A percentile compares a stretch with the other conserved stretches of the same genome.
These are phyloP conservation scores for Climacteris rufus DNA, from an alignment of 2,113 vertebrate species.

Conservation along the genomic window DNA sequence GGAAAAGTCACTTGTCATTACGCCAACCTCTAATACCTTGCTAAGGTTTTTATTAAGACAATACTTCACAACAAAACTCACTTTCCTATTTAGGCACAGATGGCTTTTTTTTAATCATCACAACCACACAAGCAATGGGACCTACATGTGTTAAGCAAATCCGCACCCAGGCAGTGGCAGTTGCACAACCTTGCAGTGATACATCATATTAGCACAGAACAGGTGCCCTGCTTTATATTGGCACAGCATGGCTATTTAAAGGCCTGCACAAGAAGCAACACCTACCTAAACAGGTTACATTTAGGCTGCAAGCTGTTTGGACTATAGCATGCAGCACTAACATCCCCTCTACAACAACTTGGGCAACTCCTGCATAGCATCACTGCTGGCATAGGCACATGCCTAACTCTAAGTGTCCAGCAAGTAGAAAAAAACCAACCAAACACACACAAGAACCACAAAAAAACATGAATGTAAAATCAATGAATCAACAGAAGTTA, in stretches of 20 bases:
- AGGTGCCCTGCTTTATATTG: rapidly evolving
- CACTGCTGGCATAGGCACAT: rapidly evolving
- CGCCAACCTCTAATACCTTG: rapidly evolving
- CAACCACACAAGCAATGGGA: background rate
- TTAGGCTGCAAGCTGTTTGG: background rate
- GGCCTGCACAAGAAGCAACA: background rate
- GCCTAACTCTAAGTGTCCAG: background rate
- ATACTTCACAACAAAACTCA: background rate
- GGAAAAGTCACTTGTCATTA: background rate
- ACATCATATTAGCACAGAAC: rapidly evolving
- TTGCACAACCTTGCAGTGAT: background rate
- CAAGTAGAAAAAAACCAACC: background rate
- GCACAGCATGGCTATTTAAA: background rate
- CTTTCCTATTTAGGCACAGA: background rate
- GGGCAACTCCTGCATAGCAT: background rate
- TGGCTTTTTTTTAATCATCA: background rate
- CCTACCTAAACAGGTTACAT: background rate
- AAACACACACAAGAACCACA: background rate
- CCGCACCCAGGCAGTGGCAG: background rate
- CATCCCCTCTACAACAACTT: background rate
- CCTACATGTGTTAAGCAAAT: rapidly evolving
- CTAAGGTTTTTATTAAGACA: background rate
- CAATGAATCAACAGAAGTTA: background rate
- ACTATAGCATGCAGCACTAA: background rate
- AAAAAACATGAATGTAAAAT: background rate